Evolutionary conservation across 2,888 invertebrate species (phyloP).

Genomic region (Autographa pulchrina): DNA sequence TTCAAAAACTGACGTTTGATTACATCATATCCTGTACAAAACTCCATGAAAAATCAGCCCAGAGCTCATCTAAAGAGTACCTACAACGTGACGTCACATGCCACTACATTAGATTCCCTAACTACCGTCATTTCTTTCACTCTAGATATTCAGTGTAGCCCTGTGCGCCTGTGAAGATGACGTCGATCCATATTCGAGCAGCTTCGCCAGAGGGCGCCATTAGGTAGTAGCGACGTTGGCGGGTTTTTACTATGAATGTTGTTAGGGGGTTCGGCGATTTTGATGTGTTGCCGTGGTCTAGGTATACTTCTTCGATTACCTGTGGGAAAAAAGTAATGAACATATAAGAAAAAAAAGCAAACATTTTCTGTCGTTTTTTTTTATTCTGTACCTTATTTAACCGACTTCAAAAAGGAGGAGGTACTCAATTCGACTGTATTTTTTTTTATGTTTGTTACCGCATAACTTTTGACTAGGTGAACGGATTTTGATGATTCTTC

Average conservation of each 20-base stretch:
- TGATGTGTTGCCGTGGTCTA: slow-evolving; percentile 97
- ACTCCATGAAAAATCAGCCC: not conserved
- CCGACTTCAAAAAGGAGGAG: too few relatives aligned
- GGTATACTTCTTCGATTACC: slow-evolving; percentile 99
- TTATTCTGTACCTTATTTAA: too few relatives aligned
- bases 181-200: slow-evolving; percentile 99
- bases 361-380: too few relatives aligned
- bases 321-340: slow-evolving; percentile 80
- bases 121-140: slow-evolving; percentile 50
- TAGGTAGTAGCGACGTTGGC: slow-evolving; percentile 96
- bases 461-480: too few relatives aligned
- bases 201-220: slow-evolving; percentile 98
- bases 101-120: slow-evolving; percentile 15
- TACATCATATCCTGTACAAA: not conserved
- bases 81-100: slow-evolving; percentile 17
- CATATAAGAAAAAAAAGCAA: too few relatives aligned
- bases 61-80: not conserved
- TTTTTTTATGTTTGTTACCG: too few relatives aligned
- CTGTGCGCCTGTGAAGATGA: slow-evolving; percentile 97
- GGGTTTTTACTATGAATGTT: slow-evolving; percentile 98
- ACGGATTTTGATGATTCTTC: too few relatives aligned
- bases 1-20: too few relatives aligned
- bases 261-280: slow-evolving; percentile 97
- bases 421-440: too few relatives aligned
- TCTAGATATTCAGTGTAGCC: slow-evolving; percentile 91